phyloP scores from a whole-genome alignment of 1,140 invertebrate species.

The Zaprionus africanus region DNA sequence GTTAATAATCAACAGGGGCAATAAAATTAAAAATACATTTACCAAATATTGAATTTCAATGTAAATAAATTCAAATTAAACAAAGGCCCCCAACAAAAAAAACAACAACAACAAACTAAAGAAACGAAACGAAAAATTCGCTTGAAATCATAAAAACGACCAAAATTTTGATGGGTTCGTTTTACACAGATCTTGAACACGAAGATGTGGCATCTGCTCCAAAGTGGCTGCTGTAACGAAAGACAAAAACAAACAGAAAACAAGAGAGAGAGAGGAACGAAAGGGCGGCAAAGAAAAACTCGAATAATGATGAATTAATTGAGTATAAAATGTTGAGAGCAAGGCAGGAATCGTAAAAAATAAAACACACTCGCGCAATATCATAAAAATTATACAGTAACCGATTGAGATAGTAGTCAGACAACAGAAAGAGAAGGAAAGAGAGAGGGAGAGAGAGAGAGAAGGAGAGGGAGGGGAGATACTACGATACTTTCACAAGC shows the following conservation, averaged over 20 bases:
- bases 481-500: constrained; percentile 41
- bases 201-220: constrained; percentile 18
- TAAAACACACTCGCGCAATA: constrained; percentile 55
- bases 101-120: constrained; percentile 33
- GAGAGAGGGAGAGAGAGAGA: background rate
- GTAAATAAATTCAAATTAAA: constrained; percentile 80
- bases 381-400: constrained; percentile 82
- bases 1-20: constrained; percentile 63
- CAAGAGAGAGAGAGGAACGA: constrained; percentile 2
- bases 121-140: constrained; percentile 57
- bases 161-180: constrained; percentile 69
- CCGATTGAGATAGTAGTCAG: constrained; percentile 33
- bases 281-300: constrained; percentile 46
- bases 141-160: constrained; percentile 77
- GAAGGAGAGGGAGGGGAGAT: background rate
- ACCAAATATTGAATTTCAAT: constrained; percentile 84
- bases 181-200: constrained; percentile 16
- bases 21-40: constrained; percentile 80
- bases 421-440: constrained; percentile 3
- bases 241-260: constrained; percentile 6
- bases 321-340: constrained; percentile 69
- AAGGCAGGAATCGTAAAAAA: constrained; percentile 49
- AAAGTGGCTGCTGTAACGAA: constrained; percentile 30
- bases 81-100: constrained; percentile 25
- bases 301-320: constrained; percentile 81